These are phyloP conservation scores for Eremobia ochroleuca DNA, from an alignment of 2,888 invertebrate genomes.

Conservation along the genomic window DNA sequence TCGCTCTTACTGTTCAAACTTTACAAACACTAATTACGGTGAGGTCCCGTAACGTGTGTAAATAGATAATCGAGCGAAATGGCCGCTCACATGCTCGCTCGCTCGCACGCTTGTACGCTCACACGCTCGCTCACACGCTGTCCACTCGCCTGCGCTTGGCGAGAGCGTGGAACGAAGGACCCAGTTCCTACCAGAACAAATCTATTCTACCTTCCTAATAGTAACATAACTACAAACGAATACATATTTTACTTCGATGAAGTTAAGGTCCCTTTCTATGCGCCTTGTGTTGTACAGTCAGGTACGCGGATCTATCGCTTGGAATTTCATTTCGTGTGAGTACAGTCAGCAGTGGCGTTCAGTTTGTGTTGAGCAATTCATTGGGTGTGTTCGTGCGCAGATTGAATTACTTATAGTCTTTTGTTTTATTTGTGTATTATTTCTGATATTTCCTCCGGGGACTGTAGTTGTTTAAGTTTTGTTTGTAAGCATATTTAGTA, in stretches of 20 bases:
- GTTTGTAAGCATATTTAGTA: background rate
- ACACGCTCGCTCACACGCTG: background rate
- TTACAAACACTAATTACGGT: constrained; percentile 36
- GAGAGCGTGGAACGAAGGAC: background rate
- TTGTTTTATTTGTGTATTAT: constrained; percentile 30
- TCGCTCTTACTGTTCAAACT: constrained; percentile 28
- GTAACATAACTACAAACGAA: background rate
- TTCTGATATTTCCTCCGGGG: constrained; percentile 14
- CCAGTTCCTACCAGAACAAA: constrained; percentile 14
- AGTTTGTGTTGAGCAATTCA: constrained; percentile 24
- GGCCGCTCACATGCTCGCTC: constrained; percentile 3
- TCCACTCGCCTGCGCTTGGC: background rate
- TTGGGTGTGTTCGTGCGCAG: constrained; percentile 27
- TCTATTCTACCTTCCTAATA: constrained; percentile 22
- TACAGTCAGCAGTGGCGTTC: constrained; percentile 23
- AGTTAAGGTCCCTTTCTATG: background rate
- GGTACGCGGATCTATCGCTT: constrained; percentile 13
- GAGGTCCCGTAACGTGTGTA: constrained; percentile 4
- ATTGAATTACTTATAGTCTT: constrained; percentile 42
- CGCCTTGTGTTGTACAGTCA: constrained; percentile 11
- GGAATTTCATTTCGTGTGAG: constrained; percentile 38
- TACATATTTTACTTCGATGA: background rate
- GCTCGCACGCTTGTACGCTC: background rate
- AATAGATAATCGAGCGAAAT: constrained; percentile 20
- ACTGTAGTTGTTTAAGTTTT: constrained; percentile 6